phyloP scores from a whole-genome alignment of 2,888 invertebrate species.

The Cheilosia vernalis region DNA sequence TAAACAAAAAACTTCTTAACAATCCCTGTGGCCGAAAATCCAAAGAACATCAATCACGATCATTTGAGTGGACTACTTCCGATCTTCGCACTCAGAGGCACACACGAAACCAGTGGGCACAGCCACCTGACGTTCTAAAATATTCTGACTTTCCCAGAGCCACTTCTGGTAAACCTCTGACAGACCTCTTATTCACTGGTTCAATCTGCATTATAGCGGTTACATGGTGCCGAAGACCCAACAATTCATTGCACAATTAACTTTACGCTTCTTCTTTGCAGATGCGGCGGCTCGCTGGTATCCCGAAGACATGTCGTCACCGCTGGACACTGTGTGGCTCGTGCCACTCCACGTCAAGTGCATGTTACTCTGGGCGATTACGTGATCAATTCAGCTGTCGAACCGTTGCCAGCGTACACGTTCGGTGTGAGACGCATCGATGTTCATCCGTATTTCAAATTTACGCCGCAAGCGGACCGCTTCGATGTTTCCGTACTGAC shows the following conservation, averaged over 20 bases:
- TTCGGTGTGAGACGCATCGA: conserved; percentile 95
- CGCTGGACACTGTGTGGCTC: conserved; percentile 96
- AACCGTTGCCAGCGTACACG: conserved; percentile 95
- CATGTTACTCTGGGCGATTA: conserved; percentile 94
- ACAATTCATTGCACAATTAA: conserved; percentile 28
- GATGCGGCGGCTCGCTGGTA: conserved; percentile 96
- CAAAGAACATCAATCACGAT: conserved; percentile 37
- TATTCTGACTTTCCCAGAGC: not conserved
- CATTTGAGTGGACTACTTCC: conserved; percentile 11
- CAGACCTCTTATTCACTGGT: too few species aligned
- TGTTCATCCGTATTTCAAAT: conserved; percentile 95
- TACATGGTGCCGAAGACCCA: too few species aligned
- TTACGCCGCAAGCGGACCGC: conserved; percentile 95
- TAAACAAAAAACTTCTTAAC: not conserved
- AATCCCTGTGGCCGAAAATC: not conserved
- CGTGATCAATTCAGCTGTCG: conserved; percentile 96
- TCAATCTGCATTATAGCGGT: too few species aligned
- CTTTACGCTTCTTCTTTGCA: conserved; percentile 81
- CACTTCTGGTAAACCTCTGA: too few species aligned
- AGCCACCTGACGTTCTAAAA: not conserved
- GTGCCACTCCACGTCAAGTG: conserved; percentile 94
- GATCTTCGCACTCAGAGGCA: not conserved
- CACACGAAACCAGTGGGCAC: not conserved
- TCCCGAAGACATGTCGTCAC: conserved; percentile 96
- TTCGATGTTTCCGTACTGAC: conserved; percentile 96